Base-by-base conservation (phyloP, 2,797 vertebrate species). In the Lacerta viridis region DNA sequence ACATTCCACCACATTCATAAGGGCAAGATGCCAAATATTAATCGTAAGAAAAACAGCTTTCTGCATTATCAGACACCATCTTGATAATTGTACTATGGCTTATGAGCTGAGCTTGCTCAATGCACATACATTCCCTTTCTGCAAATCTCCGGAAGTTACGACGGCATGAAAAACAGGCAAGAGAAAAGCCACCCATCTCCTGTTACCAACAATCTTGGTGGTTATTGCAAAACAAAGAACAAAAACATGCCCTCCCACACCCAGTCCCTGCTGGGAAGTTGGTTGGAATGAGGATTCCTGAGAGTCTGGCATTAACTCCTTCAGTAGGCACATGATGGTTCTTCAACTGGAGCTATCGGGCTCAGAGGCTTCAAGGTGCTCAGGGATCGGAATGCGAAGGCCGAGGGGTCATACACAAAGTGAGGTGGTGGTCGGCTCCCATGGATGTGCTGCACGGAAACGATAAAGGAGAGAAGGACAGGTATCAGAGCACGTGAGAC, bases 311-410 rank as follows among this genome's bases (percentile, higher is more conserved):
- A 92, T 87, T 90, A 93, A 92, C 85, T 95, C 93, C 91, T 95
- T 97, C 95, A 97, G 94, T 95, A 97, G 96, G 96, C 96, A 97
- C 98, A 97, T 46, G 98, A 96, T 27, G 98, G 97, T 91, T 99
- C 98, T 95, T 98, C 98, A 2, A 96, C 97, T 3, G 97, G 96
- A 89, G 96, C 97, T 93, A 98, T 93, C 0, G 98, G 98, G 94
- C 98, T 98, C 96, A 98, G 97, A 36, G 98, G 97, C 83, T 98
- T 98, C 91, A 97, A 97, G 29, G 97, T 97, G 97, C 98, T 98
- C 93, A 99, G 94, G 77, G 98, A 98, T 66, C 98, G 98, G 96
- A 99, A 99, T 93, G 98, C 97, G 88, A 98, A 99, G 93, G 97
- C 97, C 89, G 98, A 98, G 50, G 98, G 98, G 89, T 99, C 98